These are phyloP conservation scores for Sebastes taczanowskii DNA, from an alignment of 2,797 vertebrate species.

Conservation along the genomic window DNA sequence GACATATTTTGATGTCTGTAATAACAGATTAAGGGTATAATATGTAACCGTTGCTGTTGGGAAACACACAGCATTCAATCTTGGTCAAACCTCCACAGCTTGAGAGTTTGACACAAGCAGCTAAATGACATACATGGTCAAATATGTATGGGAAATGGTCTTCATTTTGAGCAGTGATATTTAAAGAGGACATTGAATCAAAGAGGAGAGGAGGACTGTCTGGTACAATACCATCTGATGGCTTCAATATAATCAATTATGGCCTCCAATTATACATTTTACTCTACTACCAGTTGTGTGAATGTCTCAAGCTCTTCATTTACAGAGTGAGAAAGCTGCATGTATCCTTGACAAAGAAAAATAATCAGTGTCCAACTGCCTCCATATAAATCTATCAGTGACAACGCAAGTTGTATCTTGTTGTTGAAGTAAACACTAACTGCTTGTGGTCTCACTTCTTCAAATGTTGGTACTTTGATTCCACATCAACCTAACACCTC, in stretches of 20 bases:
- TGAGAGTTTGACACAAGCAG: neutral
- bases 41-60: too few species aligned
- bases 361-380: constrained; percentile 28
- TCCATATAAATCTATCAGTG: neutral
- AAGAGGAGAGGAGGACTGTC: neutral
- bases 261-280: neutral
- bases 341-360: constrained; percentile 6
- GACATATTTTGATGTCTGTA: neutral
- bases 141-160: neutral
- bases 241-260: neutral
- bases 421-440: neutral
- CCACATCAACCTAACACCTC: constrained; percentile 29
- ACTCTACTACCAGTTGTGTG: neutral
- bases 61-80: neutral
- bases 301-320: constrained; percentile 9
- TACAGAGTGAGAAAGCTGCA: neutral
- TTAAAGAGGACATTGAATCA: neutral
- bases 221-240: neutral
- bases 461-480: neutral
- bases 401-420: neutral
- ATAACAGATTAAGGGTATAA: neutral
- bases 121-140: neutral
- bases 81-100: too few species aligned
- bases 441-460: neutral
- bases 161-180: constrained; percentile 7